Evolutionary conservation across 2,113 vertebrate genomes (phyloP), one percentile per base, ranked within the genome.

Genomic region (Arothron firmamentum): DNA sequence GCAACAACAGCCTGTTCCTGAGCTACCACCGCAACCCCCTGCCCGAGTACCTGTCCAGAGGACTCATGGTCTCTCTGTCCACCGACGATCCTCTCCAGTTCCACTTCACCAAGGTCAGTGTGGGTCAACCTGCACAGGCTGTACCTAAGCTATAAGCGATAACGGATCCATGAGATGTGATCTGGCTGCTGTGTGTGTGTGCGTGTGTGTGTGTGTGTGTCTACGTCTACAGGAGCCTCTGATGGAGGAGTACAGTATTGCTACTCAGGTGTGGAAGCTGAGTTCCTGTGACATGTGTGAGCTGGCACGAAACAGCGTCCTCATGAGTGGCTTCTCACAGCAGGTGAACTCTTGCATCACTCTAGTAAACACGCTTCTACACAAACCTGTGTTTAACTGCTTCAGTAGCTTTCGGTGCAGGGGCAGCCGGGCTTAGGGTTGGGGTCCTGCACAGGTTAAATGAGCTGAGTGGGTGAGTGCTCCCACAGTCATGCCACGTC

Each of bases 201-300:
- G 48, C 54, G 25, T 65, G 18, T 63, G 25, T 65, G n/a, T 57
- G 12, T 67, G 58, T 70, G 59, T 70, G 48, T 77, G 15, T 63
- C 31, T 45, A 12, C 65, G 50, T 15, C 11, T 3, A 23, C 85
- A 98, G 96, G 96, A 98, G 79, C 95, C 96, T 0, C 87, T 99
- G 80, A 99, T 99, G 96, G 96, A 99, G 72, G 96, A 99, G 52
- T 99, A 99, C 89, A 98, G 95, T 88, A 98, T 99, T 0, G 96
- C 96, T 15, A 90, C 96, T 16, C 96, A 99, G 80, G 95, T 99
- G 60, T 99, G 95, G 95, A 99, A 99, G 81, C 91, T 98, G 38
- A 99, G 96, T 82, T 96, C 96, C 56, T 98, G 96, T 0, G 96
- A 99, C 85, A 98, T 99, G 96, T 99, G 96, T 3, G 96, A 98